Percentiles rank a stretch among this genome's conserved stretches.
These are phyloP conservation scores for Ammodytes marinus DNA, from an alignment of 2,113 vertebrate genomes.

Conservation along the genomic window DNA sequence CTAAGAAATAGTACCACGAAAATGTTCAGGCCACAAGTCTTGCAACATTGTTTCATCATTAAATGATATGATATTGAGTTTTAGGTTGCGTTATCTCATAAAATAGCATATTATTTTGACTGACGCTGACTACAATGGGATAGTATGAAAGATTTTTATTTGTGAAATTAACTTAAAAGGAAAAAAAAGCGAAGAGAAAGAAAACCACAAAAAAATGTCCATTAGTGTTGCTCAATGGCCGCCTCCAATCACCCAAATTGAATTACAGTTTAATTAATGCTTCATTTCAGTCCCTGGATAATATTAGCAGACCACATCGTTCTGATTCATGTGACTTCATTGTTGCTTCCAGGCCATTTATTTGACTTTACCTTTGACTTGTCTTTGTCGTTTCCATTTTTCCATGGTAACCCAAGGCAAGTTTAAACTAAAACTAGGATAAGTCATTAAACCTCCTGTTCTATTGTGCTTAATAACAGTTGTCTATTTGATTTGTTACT, in stretches of 20 bases:
- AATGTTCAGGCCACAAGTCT: slow-evolving; percentile 14
- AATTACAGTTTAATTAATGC: slow-evolving; percentile 46
- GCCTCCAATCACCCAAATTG: slow-evolving; percentile 11
- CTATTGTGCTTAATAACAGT: slow-evolving; percentile 56
- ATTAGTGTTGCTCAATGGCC: slow-evolving; percentile 16
- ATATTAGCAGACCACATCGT: slow-evolving; percentile 22
- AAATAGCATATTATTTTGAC: slow-evolving; percentile 45
- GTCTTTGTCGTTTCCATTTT: slow-evolving; percentile 51
- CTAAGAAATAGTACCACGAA: slow-evolving; percentile 26
- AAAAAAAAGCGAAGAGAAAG: slow-evolving; percentile 13
- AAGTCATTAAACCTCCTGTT: slow-evolving; percentile 48
- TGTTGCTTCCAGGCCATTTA: slow-evolving; percentile 38
- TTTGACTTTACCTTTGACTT: slow-evolving; percentile 38
- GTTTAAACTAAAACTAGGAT: slow-evolving; percentile 40
- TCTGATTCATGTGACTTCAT: slow-evolving; percentile 50
- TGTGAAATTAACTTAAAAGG: slow-evolving; percentile 14
- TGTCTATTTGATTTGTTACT: slow-evolving; percentile 56
- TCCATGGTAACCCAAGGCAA: slow-evolving; percentile 59
- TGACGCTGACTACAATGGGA: background rate
- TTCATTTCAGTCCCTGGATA: slow-evolving; percentile 41
- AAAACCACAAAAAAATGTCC: background rate
- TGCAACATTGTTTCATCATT: slow-evolving; percentile 8
- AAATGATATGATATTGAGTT: slow-evolving; percentile 33
- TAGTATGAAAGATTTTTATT: slow-evolving; percentile 41
- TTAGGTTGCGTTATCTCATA: slow-evolving; percentile 17